These are phyloP conservation scores for Danaus chrysippus DNA, from an alignment of 2,888 invertebrate genomes.

Conservation along the genomic window DNA sequence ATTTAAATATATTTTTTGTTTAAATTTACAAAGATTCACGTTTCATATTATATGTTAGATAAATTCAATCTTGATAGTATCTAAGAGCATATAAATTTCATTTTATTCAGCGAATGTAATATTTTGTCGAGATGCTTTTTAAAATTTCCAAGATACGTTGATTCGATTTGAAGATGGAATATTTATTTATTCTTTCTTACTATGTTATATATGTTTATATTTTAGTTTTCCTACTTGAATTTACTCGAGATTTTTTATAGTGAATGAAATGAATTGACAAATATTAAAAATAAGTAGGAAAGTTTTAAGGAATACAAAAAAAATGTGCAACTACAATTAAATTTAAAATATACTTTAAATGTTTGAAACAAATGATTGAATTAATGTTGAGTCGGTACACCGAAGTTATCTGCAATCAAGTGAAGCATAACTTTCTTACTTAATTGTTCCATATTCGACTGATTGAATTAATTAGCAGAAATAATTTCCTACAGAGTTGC, in stretches of 20 bases:
- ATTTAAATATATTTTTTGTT: too few relatives aligned
- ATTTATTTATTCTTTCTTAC: constrained; percentile 13
- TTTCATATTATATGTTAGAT: too few relatives aligned
- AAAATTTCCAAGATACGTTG: constrained; percentile 20
- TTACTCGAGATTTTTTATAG: too few relatives aligned
- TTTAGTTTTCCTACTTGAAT: too few relatives aligned
- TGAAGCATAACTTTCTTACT: background rate
- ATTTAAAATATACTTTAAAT: background rate
- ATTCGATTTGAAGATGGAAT: constrained; percentile 24
- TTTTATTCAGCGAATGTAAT: constrained; percentile 21
- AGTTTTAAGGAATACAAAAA: too few relatives aligned
- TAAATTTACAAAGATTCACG: too few relatives aligned
- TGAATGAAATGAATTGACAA: too few relatives aligned
- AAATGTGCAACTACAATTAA: too few relatives aligned
- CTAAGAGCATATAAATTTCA: too few relatives aligned
- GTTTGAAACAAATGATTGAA: background rate
- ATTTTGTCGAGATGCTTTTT: constrained; percentile 22
- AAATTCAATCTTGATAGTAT: too few relatives aligned
- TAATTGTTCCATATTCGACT: constrained; percentile 3
- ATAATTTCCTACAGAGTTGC: background rate
- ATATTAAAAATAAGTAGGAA: too few relatives aligned
- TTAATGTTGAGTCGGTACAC: background rate
- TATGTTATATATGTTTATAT: too few relatives aligned
- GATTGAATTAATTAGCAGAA: constrained; percentile 4
- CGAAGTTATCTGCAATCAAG: constrained; percentile 5